Percentiles rank a stretch among this genome's conserved stretches.
Conservation (phyloP, 2,797 vertebrate genomes). For the Crocodylus rhombifer region DNA sequence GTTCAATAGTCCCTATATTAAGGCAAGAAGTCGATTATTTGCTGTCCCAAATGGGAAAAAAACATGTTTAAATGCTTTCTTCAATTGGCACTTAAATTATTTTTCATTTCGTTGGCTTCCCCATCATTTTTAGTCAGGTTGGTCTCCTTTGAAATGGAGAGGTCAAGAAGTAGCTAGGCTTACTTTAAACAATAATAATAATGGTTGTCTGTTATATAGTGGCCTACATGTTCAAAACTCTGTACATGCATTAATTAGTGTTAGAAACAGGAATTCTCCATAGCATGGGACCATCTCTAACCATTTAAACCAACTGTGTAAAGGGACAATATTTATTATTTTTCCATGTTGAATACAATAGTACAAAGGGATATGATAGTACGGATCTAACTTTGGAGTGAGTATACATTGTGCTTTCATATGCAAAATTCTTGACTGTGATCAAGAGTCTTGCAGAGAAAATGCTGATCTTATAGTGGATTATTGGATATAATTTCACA, state of each 20-base stretch:
- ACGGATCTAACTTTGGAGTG: constrained; percentile 15
- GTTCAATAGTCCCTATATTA: not conserved
- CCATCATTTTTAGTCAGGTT: not conserved
- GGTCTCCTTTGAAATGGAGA: not conserved
- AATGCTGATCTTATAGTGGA: constrained; percentile 23
- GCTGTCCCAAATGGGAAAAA: not conserved
- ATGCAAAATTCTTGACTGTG: constrained; percentile 44
- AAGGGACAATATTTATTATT: not conserved
- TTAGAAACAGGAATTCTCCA: constrained; percentile 35
- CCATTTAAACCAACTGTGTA: not conserved
- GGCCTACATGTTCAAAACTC: not conserved
- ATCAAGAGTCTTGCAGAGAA: constrained; percentile 43
- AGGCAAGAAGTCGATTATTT: not conserved
- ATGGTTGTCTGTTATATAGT: not conserved
- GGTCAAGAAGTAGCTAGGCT: constrained; percentile 1
- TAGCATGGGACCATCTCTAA: constrained; percentile 4
- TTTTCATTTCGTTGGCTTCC: not conserved
- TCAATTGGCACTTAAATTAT: not conserved
- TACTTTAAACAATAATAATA: not conserved
- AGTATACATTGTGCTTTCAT: constrained; percentile 47
- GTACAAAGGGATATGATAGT: not conserved
- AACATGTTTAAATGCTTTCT: not conserved
- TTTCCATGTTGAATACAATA: not conserved
- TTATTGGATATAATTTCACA: not conserved
- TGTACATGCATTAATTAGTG: not conserved